Percentiles rank a stretch among this genome's conserved stretches.
These are phyloP conservation scores for Chrysolina oricalcia DNA, from an alignment of 2,888 invertebrate species.

Conservation along the genomic window DNA sequence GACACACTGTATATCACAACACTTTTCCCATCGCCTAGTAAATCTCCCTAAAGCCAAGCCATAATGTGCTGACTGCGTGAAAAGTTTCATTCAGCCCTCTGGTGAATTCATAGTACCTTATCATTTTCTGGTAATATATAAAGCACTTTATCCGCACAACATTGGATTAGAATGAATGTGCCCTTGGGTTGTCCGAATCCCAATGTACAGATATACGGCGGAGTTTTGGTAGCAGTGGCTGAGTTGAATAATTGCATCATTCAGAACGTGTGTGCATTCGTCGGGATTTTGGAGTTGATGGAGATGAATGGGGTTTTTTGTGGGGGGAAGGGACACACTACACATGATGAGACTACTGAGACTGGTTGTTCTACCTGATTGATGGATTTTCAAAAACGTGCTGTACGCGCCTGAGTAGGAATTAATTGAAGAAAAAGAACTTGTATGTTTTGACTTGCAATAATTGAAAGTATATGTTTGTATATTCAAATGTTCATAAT, in stretches of 20 bases:
- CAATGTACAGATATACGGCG: slow-evolving; percentile 1
- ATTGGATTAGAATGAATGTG: slow-evolving; percentile 20
- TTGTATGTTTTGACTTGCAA: too few species aligned
- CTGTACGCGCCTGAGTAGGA: too few species aligned
- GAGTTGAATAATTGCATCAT: slow-evolving; percentile 18
- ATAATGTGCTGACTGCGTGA: slow-evolving; percentile 7
- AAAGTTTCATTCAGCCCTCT: not conserved
- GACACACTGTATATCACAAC: not conserved
- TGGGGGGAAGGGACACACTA: not conserved
- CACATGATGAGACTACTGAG: not conserved
- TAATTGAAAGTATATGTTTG: too few species aligned
- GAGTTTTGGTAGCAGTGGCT: not conserved
- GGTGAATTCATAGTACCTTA: slow-evolving; percentile 12
- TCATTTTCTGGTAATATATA: slow-evolving; percentile 19
- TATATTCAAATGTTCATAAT: too few species aligned
- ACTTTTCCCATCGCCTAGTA: not conserved
- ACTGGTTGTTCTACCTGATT: too few species aligned
- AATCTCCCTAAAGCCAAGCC: not conserved
- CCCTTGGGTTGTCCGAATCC: slow-evolving; percentile 24
- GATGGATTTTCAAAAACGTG: too few species aligned
- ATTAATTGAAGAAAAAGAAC: too few species aligned
- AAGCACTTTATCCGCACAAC: slow-evolving; percentile 2
- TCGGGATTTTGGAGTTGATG: slow-evolving; percentile 10
- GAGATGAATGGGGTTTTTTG: not conserved
- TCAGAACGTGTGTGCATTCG: slow-evolving; percentile 14